phyloP scores from a whole-genome alignment of 2,797 vertebrate species.

The Staurois parvus region DNA sequence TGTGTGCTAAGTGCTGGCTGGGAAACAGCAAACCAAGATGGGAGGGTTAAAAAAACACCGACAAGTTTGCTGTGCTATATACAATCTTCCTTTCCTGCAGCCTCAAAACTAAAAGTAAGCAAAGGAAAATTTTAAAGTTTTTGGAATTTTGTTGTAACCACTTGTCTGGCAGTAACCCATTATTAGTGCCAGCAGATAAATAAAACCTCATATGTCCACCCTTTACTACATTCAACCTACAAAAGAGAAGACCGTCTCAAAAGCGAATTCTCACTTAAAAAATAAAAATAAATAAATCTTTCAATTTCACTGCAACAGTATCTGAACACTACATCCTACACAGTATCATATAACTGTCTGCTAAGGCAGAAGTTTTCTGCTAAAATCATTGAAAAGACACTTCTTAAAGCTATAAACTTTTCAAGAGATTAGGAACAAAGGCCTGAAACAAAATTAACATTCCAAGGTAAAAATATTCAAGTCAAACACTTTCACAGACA shows the following conservation, averaged over 20 bases:
- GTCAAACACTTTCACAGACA: conserved; percentile 38
- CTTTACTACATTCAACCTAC: not conserved
- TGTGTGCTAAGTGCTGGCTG: no score
- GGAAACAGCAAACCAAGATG: no score
- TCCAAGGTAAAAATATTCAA: conserved; percentile 33
- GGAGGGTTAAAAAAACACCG: no score
- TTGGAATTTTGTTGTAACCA: no score
- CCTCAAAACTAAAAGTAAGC: no score
- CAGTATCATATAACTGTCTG: conserved; percentile 39
- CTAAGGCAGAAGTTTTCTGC: conserved; percentile 38
- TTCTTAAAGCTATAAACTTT: conserved; percentile 17
- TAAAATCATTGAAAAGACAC: conserved; percentile 39
- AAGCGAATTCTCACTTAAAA: not conserved
- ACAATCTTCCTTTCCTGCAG: no score
- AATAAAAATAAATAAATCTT: conserved; percentile 14
- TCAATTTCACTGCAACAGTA: conserved; percentile 9
- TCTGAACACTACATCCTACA: conserved; percentile 19
- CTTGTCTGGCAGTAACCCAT: no score
- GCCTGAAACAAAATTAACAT: conserved; percentile 25
- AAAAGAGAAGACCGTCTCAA: not conserved
- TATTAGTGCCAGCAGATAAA: not conserved
- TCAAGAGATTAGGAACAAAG: conserved; percentile 24
- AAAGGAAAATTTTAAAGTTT: no score
- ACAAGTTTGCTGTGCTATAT: no score
- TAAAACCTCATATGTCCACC: not conserved